phyloP scores from a whole-genome alignment of 2,113 vertebrate genomes.

The Danionella cerebrum region DNA sequence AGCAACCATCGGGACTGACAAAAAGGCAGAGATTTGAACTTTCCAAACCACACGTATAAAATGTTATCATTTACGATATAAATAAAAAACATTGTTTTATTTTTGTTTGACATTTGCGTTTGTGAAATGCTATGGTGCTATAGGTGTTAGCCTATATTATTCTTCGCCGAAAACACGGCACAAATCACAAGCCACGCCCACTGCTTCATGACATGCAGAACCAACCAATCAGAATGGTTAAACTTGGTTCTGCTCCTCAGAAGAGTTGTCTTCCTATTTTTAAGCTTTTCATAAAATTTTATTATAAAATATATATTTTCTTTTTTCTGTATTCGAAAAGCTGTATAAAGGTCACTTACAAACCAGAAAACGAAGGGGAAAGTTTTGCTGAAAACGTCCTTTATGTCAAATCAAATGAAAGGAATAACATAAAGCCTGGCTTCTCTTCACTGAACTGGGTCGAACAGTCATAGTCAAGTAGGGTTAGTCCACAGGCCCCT shows the following conservation, averaged over 20 bases:
- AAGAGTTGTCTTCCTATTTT: conserved; percentile 30
- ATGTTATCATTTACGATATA: conserved; percentile 49
- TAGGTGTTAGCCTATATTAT: neutral
- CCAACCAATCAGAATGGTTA: neutral
- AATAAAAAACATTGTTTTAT: conserved; percentile 50
- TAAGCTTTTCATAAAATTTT: conserved; percentile 54
- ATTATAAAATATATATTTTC: conserved; percentile 68
- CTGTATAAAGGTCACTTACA: conserved; percentile 71
- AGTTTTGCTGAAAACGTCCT: neutral
- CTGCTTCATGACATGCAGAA: neutral
- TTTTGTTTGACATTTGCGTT: conserved; percentile 44
- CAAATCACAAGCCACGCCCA: neutral
- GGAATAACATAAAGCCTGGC: neutral
- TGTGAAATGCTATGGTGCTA: conserved; percentile 7
- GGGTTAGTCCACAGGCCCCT: conserved; percentile 89
- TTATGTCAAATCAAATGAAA: neutral
- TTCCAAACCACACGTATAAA: conserved; percentile 45
- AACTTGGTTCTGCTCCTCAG: neutral
- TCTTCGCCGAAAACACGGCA: conserved; percentile 10
- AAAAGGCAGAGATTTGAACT: conserved; percentile 39
- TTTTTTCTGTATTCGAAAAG: conserved; percentile 57
- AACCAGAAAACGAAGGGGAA: conserved; percentile 34
- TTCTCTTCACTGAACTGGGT: neutral
- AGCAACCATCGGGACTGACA: no score
- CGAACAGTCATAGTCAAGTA: conserved; percentile 39